Evolutionary conservation across 2,797 vertebrate genomes (phyloP).

Genomic region (Rousettus madagascariensis): DNA sequence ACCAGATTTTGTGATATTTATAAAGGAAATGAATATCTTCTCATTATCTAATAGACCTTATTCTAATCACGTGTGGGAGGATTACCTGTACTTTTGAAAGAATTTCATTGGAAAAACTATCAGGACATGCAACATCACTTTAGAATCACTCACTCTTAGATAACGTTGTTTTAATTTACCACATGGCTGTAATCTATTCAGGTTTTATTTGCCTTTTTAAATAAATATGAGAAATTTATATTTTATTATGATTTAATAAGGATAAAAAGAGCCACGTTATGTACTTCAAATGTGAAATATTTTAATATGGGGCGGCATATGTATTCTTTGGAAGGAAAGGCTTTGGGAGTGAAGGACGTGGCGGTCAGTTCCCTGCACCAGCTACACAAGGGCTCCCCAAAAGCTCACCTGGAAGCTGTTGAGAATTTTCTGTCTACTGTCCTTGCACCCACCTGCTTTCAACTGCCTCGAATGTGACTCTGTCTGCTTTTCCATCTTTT

Average conservation of each 20-base stretch:
- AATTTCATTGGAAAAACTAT: neutral
- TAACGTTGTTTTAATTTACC: neutral
- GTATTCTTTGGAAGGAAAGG: neutral
- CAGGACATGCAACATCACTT: neutral
- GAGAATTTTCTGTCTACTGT: neutral
- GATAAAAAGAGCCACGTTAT: neutral
- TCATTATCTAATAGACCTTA: neutral
- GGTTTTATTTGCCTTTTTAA: neutral
- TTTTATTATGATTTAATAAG: neutral
- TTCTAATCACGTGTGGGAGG: neutral
- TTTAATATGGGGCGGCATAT: neutral
- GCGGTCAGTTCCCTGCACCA: too few relatives aligned
- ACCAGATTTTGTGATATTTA: neutral
- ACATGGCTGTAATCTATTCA: neutral
- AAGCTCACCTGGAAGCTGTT: neutral
- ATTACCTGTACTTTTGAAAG: neutral
- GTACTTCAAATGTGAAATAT: neutral
- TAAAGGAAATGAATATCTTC: neutral
- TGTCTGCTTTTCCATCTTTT: neutral
- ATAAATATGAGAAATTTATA: neutral
- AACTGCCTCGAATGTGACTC: neutral
- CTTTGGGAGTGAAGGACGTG: accelerated
- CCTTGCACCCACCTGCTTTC: neutral
- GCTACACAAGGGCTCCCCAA: accelerated
- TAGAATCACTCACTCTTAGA: neutral